Evolutionary conservation across 1,140 invertebrate species (phyloP), one percentile per base, ranked within the genome.

Genomic region (Drosophila burlai): DNA sequence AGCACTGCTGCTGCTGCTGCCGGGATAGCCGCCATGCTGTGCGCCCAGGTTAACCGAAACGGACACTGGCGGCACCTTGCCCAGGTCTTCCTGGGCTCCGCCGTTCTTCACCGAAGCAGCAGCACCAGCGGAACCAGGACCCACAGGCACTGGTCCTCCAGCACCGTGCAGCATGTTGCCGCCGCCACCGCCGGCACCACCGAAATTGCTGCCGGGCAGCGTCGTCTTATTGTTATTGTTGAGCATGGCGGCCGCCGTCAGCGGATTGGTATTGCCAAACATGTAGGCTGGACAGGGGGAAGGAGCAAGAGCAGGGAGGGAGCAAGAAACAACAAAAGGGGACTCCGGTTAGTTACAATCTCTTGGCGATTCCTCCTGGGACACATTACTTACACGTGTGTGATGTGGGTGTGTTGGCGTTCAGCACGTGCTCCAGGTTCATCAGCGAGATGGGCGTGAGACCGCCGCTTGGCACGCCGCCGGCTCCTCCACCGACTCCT

Each of bases 191-290:
- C 38, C 21, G 38, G 45, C 13, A 36, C 65, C 73, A 16, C 71
- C 66, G 40, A 60, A 76, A 38, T 76, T 87, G 46, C 61, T 55
- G 57, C 73, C 74, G 50, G 65, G 55, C 57, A 78, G 58, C 59
- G 54, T 50, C 29, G 83, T 81, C 80, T 86, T 92, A 13, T 83
- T 92, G 75, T 86, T 84, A 57, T 89, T 90, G 62, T 90, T 91
- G 42, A 91, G 55, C 77, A 91, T 87, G 66, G 74, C 89, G 40
- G 87, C 82, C 34, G 86, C 73, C 36, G 66, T 64, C 81, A 89
- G 59, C 4, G 85, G 65, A 76, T 85, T 81, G 38, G 66, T 43
- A 73, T 83, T 85, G 38, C 69, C 82, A 63, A 89, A 24, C 36
- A 80, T 63, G 46, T 82, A 81, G 54, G 75, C 91, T 89, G 21